Percentiles rank a stretch among this genome's conserved stretches.
Conservation (phyloP, 1,140 invertebrate species). For the Archegozetes longisetosus region DNA sequence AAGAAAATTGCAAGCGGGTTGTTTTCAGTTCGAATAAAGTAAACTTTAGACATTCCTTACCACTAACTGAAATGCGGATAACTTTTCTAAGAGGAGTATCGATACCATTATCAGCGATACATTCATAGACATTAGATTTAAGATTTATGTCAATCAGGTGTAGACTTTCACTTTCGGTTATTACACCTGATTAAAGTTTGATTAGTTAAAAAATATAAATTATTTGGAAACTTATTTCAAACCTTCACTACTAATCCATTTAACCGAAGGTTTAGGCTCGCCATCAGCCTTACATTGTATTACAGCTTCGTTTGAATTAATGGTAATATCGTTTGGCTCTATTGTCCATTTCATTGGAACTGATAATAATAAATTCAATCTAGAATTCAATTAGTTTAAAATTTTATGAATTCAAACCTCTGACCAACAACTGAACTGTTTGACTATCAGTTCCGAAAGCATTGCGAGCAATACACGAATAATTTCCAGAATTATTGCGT, state of each 20-base stretch:
- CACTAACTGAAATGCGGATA: too few relatives aligned
- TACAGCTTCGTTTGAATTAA: conserved; percentile 61
- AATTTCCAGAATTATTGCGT: conserved; percentile 1
- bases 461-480: conserved; percentile 5
- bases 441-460: background rate
- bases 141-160: too few relatives aligned
- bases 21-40: too few relatives aligned
- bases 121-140: too few relatives aligned
- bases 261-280: conserved; percentile 64
- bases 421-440: conserved; percentile 3
- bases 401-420: conserved; percentile 11
- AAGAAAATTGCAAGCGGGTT: too few relatives aligned
- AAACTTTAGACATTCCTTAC: too few relatives aligned
- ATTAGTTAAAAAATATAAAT: too few relatives aligned
- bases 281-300: conserved; percentile 71
- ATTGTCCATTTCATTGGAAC: conserved; percentile 79
- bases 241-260: conserved; percentile 41
- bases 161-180: too few relatives aligned
- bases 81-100: too few relatives aligned
- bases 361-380: conserved; percentile 30
- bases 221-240: background rate
- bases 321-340: conserved; percentile 67
- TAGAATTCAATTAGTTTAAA: background rate
- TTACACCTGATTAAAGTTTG: too few relatives aligned
- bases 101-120: too few relatives aligned